Percentiles rank a stretch among this genome's conserved stretches.
Conservation (phyloP, 2,888 invertebrate genomes). For the Gryllus longicercus region DNA sequence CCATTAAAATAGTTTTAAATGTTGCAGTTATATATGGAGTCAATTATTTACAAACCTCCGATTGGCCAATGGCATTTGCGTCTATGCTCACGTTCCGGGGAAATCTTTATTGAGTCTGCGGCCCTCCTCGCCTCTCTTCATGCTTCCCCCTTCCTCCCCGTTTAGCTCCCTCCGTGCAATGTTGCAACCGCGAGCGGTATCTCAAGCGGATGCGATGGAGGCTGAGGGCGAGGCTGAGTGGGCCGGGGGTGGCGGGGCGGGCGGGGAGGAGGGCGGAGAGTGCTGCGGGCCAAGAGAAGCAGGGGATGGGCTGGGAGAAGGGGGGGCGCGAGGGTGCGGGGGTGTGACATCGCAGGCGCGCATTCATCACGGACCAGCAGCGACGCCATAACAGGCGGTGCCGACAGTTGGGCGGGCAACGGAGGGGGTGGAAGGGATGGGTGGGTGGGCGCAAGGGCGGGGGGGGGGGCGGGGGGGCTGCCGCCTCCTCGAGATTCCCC, state of each 20-base stretch:
- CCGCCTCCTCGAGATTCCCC: no score
- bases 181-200: not conserved
- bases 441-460: not conserved
- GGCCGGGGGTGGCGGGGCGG: no score
- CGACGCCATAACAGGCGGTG: not conserved
- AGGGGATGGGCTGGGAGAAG: not conserved
- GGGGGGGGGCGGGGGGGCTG: no score
- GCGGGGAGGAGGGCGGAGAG: not conserved
- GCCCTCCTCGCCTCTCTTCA: not conserved
- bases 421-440: not conserved
- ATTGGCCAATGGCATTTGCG: no score
- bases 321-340: not conserved
- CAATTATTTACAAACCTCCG: no score
- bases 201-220: no score
- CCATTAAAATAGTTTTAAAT: no score
- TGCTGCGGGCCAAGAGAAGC: not conserved
- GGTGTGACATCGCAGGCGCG: not conserved
- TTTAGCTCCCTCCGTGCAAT: not conserved
- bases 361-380: not conserved
- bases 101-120: no score
- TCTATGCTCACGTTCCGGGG: no score
- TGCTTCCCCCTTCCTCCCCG: not conserved
- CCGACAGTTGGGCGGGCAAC: not conserved
- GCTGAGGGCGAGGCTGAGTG: no score
- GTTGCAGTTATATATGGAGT: no score